Base-by-base conservation (phyloP, 2,797 vertebrate species). In the Eidolon dupreanum region DNA sequence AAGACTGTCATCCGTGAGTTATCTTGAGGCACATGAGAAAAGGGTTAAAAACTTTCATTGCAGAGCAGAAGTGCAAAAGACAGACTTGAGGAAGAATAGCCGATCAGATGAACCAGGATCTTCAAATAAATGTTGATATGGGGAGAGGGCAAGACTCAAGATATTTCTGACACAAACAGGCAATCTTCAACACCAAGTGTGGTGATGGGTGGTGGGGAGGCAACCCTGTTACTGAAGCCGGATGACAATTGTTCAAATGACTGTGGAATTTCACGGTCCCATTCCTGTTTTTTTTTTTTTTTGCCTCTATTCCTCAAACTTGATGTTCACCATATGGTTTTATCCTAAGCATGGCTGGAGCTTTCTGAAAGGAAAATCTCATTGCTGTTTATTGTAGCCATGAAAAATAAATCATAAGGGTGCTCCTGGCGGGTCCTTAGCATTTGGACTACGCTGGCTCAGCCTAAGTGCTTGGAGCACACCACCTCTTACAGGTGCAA, bases 271-370 rank as follows among this genome's bases (percentile, higher is more conserved):
- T 36, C 73, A 55, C 57, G 78, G 66, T 82, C 86, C 11, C 13
- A 51, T 15, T 36, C 55, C 51, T 2, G 2, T 49, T 49, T 15
- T 13, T 75, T 70, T 75, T 65, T 24, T 51, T 24, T 68, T 63
- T 31, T 59, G 46, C 49, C 73, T 79, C 33, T 38, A 57, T 49
- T 75, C 38, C 55, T 85, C 84, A 17, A 75, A 26, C 49, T 94
- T 92, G 86, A 88, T 43, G 49, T 55, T 94, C 57, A 41, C 81
- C 92, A 55, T 90, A 70, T 81, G 94, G 81, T 66, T 95, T 92
- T 88, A 73, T 82, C 66, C 82, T 43, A 73, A 90, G 84, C 71
- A 46, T 19, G n/a, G 70, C 28, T 33, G 61, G 63, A 59, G 20
- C 31, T 15, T 41, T 81, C 26, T 46, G 53, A 81, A 94, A 82